A percentile compares a stretch with the other conserved stretches of the same genome.
phyloP scores from a whole-genome alignment of 2,888 invertebrate genomes.

The Drosophila falleni region DNA sequence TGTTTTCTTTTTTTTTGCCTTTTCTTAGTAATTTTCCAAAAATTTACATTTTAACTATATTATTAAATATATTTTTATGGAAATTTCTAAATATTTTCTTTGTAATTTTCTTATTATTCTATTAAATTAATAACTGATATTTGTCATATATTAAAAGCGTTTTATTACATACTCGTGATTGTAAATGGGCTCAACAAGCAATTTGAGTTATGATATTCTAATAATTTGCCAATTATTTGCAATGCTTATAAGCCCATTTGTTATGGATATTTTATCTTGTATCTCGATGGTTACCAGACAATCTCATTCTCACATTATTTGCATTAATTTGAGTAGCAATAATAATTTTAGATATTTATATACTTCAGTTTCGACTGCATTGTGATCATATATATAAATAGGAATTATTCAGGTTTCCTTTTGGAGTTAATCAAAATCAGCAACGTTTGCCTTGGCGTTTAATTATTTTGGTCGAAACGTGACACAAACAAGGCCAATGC shows the following conservation, averaged over 20 bases:
- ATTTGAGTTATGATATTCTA: conserved; percentile 1
- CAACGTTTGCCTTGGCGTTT: conserved; percentile 43
- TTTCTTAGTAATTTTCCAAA: too few relatives aligned
- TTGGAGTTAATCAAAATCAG: conserved; percentile 63
- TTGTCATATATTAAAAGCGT: not conserved
- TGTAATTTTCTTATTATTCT: too few relatives aligned
- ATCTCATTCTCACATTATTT: not conserved
- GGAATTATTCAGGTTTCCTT: conserved; percentile 28
- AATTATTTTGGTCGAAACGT: conserved; percentile 65
- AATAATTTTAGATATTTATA: conserved; percentile 18
- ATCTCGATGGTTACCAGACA: conserved; percentile 19
- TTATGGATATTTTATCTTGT: conserved; percentile 9
- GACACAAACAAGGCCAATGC: conserved; percentile 57
- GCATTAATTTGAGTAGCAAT: conserved; percentile 1
- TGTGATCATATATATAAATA: conserved; percentile 6
- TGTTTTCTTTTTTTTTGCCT: too few relatives aligned
- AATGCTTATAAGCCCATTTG: conserved; percentile 8
- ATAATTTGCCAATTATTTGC: conserved; percentile 17
- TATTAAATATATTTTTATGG: too few relatives aligned
- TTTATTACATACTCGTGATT: not conserved
- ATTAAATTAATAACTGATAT: not conserved
- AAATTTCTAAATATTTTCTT: too few relatives aligned
- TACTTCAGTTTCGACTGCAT: conserved; percentile 13
- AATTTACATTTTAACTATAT: too few relatives aligned
- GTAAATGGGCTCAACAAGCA: not conserved